A percentile compares a stretch with the other conserved stretches of the same genome.
These are phyloP conservation scores for Trochalopteron elliotii DNA, from an alignment of 2,113 vertebrate species.

Conservation along the genomic window DNA sequence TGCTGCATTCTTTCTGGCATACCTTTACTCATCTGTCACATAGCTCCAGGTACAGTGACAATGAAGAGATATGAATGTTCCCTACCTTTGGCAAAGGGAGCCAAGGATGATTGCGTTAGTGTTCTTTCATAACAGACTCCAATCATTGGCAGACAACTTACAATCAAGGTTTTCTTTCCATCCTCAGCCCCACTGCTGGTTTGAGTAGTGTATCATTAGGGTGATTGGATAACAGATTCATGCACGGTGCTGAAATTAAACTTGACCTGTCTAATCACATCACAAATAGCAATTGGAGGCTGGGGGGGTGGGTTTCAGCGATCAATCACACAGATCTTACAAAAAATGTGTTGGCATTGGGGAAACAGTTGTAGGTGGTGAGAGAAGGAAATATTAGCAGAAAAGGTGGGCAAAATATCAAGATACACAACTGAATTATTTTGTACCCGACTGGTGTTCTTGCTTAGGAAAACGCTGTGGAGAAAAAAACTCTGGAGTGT, in stretches of 20 bases:
- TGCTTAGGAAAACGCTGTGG: background rate
- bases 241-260: background rate
- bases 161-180: conserved; percentile 58
- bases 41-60: background rate
- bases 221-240: conserved; percentile 51
- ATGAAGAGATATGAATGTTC: background rate
- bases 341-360: background rate
- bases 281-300: background rate
- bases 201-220: conserved; percentile 39
- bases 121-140: conserved; percentile 24
- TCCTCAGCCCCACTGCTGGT: background rate
- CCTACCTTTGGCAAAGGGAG: background rate
- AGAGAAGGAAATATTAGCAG: background rate
- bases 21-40: background rate
- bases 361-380: background rate
- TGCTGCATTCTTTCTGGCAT: background rate
- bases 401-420: background rate
- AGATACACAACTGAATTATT: background rate
- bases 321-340: background rate
- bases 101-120: background rate
- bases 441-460: background rate
- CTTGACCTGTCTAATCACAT: conserved; percentile 29
- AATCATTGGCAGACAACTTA: conserved; percentile 47
- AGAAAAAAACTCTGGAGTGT: background rate
- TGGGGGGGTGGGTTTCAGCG: background rate